Percentiles rank a stretch among this genome's conserved stretches.
phyloP scores from a whole-genome alignment of 2,888 invertebrate species.

The Cheiracanthium punctorium region DNA sequence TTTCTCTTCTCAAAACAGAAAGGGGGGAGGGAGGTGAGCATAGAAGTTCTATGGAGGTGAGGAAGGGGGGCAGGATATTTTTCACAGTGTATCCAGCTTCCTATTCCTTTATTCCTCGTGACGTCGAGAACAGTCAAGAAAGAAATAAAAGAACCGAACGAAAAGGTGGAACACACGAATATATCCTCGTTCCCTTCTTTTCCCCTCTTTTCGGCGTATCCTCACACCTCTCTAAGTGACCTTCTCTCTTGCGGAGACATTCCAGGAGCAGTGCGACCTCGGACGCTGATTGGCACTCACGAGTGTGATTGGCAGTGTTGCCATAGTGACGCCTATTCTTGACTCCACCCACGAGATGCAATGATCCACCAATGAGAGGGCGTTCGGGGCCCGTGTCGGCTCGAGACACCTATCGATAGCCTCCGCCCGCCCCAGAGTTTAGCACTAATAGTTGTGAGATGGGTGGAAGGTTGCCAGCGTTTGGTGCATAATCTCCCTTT shows the following conservation, averaged over 20 bases:
- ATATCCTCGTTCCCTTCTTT: conserved; percentile 14
- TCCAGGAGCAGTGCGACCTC: conserved; percentile 18
- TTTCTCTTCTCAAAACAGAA: background rate
- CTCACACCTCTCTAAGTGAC: conserved; percentile 64
- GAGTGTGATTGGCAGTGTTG: conserved; percentile 63
- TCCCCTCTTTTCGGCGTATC: conserved; percentile 36
- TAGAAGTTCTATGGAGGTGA: too few relatives aligned
- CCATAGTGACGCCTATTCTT: conserved; percentile 56
- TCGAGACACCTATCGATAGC: conserved; percentile 69
- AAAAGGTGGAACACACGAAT: background rate
- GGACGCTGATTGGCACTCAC: conserved; percentile 63
- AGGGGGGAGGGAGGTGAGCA: too few relatives aligned
- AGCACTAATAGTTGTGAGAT: conserved; percentile 67
- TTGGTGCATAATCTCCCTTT: conserved; percentile 16
- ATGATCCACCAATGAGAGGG: conserved; percentile 65
- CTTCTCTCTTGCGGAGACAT: conserved; percentile 56
- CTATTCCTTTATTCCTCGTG: background rate
- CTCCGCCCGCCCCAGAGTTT: conserved; percentile 69
- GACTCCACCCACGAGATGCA: conserved; percentile 52
- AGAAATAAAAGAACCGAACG: background rate
- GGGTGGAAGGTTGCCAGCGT: background rate
- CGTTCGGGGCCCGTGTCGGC: conserved; percentile 64
- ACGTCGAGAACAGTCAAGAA: background rate
- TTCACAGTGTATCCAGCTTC: background rate
- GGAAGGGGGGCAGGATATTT: background rate